Evolutionary conservation across 2,797 vertebrate genomes (phyloP).

Genomic region (Mus caroli): DNA sequence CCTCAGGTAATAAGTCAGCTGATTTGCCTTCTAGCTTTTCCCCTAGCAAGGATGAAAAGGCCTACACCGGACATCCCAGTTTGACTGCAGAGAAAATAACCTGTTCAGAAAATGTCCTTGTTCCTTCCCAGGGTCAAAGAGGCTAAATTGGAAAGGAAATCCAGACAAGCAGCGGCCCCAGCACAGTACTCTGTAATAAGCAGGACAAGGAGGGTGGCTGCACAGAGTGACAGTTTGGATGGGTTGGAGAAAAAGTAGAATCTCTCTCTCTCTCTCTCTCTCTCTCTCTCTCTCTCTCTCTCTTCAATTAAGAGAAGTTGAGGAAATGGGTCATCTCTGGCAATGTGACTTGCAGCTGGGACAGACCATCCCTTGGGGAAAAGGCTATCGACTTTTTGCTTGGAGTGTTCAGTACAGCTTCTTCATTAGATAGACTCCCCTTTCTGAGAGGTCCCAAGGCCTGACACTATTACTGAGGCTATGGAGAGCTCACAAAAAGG

Average conservation of each 20-base stretch:
- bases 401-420: not conserved
- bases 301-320: not conserved
- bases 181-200: not conserved
- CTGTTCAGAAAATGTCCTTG: slow-evolving; percentile 6
- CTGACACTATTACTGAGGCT: too few relatives aligned
- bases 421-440: not conserved
- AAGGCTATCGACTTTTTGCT: not conserved
- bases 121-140: slow-evolving; percentile 19
- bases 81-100: slow-evolving; percentile 53
- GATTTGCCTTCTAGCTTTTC: slow-evolving; percentile 67
- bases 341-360: not conserved
- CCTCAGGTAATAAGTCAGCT: slow-evolving; percentile 36
- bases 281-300: not conserved
- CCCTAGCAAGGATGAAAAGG: slow-evolving; percentile 32
- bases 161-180: not conserved
- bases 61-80: slow-evolving; percentile 16
- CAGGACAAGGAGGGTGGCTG: not conserved
- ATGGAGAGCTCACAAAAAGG: too few relatives aligned
- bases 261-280: too few relatives aligned
- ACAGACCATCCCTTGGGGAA: not conserved
- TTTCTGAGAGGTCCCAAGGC: not conserved
- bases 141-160: slow-evolving; percentile 20
- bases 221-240: not conserved
- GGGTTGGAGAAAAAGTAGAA: not conserved
- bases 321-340: not conserved